A percentile compares a stretch with the other conserved stretches of the same genome.
Conservation (phyloP, 2,113 vertebrate genomes). For the Pyxicephalus adspersus region DNA sequence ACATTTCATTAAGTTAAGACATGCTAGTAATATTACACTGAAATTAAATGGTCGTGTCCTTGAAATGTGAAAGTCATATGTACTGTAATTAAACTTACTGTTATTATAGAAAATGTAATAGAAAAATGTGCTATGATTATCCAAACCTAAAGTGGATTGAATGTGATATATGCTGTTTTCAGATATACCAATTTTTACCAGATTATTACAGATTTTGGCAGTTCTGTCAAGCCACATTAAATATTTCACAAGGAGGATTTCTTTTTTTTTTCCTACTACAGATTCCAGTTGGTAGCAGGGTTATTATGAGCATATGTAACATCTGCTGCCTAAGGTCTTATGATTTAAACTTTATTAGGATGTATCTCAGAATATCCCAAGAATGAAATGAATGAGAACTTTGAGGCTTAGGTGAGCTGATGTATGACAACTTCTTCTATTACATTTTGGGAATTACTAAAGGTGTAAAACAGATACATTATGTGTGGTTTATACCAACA, state of each 20-base stretch:
- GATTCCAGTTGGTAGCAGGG: background rate
- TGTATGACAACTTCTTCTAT: background rate
- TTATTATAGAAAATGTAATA: background rate
- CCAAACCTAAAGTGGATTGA: background rate
- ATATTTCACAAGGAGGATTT: background rate
- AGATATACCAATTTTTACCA: background rate
- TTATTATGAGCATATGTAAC: constrained; percentile 2
- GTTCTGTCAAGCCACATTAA: constrained; percentile 2
- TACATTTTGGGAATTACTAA: no score
- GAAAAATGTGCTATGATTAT: no score
- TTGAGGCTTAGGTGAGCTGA: background rate
- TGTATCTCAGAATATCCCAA: background rate
- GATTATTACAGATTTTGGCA: constrained; percentile 3
- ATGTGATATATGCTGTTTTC: background rate
- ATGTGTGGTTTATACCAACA: background rate
- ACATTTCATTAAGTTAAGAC: constrained; percentile 2
- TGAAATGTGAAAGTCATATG: background rate
- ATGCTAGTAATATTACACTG: background rate
- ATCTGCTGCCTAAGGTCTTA: background rate
- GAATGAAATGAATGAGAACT: constrained; percentile 12
- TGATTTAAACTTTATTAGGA: background rate
- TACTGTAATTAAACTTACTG: background rate
- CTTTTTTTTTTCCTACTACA: constrained; percentile 4
- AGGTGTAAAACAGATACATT: no score
- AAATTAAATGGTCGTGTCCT: background rate